phyloP scores from a whole-genome alignment of 2,113 vertebrate species.

The Melanotaenia duboulayi region DNA sequence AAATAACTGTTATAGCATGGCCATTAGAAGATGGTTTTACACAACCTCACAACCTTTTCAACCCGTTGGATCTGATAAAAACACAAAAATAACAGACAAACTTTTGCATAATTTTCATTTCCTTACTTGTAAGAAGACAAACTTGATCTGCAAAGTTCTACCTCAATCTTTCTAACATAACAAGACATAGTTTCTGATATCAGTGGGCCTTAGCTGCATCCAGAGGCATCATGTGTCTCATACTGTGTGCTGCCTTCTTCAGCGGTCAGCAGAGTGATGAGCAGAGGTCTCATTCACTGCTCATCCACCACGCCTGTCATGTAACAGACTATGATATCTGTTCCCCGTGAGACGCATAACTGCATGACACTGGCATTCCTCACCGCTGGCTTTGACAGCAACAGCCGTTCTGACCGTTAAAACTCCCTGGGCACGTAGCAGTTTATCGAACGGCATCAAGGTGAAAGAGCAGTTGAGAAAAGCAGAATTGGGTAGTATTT shows the following conservation, averaged over 20 bases:
- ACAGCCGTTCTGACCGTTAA: conserved; percentile 42
- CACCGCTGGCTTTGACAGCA: conserved; percentile 39
- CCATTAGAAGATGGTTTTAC: conserved; percentile 31
- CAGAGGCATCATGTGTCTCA: not conserved
- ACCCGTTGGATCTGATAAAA: not conserved
- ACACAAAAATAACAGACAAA: no score
- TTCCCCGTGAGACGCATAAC: conserved; percentile 56
- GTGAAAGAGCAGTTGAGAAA: conserved; percentile 43
- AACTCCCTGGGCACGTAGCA: conserved; percentile 20
- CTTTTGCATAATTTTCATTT: not conserved
- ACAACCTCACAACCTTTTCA: conserved; percentile 9
- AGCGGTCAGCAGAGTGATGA: conserved; percentile 59
- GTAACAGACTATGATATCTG: conserved; percentile 56
- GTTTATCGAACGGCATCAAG: conserved; percentile 44
- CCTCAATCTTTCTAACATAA: not conserved
- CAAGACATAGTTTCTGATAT: not conserved
- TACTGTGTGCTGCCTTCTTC: conserved; percentile 7
- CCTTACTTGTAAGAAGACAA: not conserved
- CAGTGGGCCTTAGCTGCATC: not conserved
- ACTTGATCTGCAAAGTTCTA: not conserved
- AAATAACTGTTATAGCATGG: conserved; percentile 46
- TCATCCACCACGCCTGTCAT: conserved; percentile 68
- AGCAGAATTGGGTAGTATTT: conserved; percentile 2
- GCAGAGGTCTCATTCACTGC: conserved; percentile 50
- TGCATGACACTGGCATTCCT: conserved; percentile 57